phyloP scores from a whole-genome alignment of 2,113 vertebrate species.

The Phoxinus phoxinus region DNA sequence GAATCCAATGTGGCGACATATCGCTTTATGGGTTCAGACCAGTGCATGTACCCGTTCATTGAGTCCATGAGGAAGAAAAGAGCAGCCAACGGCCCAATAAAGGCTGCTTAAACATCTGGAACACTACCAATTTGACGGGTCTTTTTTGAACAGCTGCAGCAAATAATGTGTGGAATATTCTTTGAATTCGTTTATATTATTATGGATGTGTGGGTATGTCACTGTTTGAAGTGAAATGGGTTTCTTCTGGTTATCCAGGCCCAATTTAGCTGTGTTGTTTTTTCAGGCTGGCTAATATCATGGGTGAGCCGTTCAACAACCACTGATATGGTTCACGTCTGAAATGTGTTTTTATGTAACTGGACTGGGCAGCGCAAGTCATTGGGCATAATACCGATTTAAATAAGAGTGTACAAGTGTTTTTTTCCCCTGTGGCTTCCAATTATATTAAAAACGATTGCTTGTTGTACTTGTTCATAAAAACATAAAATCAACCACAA shows the following conservation, averaged over 20 bases:
- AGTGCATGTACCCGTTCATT: conserved; percentile 72
- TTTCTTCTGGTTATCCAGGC: conserved; percentile 11
- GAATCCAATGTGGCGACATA: conserved; percentile 67
- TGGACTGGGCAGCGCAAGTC: no score
- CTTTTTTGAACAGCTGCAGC: neutral
- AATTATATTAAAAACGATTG: neutral
- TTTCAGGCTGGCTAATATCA: no score
- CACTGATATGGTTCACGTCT: no score
- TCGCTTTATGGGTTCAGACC: conserved; percentile 70
- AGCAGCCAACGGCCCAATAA: conserved; percentile 2
- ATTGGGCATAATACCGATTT: no score
- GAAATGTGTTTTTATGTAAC: no score
- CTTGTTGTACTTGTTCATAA: neutral
- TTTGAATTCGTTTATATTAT: neutral
- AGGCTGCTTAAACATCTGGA: conserved; percentile 1
- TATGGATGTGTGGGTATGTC: neutral
- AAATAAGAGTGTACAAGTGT: neutral
- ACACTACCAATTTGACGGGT: neutral
- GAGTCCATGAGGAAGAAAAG: conserved; percentile 57
- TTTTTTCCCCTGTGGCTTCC: neutral
- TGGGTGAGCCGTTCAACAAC: no score
- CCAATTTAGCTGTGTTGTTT: no score
- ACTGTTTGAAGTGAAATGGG: neutral
- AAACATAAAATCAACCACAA: neutral
- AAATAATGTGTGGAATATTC: neutral